Evolutionary conservation across 1,140 invertebrate genomes (phyloP).

Genomic region (Cherax destructor): DNA sequence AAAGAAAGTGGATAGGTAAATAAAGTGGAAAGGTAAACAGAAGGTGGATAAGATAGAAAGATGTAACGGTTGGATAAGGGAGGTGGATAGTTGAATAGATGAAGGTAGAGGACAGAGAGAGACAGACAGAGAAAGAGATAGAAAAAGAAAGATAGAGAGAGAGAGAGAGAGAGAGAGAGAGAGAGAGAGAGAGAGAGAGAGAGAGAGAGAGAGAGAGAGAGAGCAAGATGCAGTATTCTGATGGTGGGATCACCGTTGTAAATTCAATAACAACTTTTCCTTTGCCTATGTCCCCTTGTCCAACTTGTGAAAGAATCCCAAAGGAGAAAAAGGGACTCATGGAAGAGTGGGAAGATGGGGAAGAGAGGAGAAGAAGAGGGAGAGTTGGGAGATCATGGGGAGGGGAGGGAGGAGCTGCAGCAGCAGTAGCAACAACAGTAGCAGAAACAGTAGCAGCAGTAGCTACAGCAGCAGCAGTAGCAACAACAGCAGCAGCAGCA

Average conservation of each 20-base stretch:
- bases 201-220: neutral
- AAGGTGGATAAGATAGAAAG: too few relatives aligned
- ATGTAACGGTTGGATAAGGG: too few relatives aligned
- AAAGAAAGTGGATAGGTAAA: too few relatives aligned
- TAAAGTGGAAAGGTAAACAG: too few relatives aligned
- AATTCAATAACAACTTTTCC: slow-evolving; percentile 39
- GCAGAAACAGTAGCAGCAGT: neutral
- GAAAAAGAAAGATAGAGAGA: too few relatives aligned
- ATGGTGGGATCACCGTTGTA: slow-evolving; percentile 16
- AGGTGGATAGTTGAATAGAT: too few relatives aligned
- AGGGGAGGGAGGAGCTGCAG: neutral
- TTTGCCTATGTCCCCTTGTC: neutral
- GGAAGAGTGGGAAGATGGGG: too few relatives aligned
- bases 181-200: slow-evolving; percentile 28
- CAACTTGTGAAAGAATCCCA: too few relatives aligned
- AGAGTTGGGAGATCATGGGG: too few relatives aligned
- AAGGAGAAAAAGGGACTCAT: too few relatives aligned
- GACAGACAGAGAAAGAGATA: neutral
- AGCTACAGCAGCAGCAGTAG: too few relatives aligned
- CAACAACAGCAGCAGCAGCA: neutral
- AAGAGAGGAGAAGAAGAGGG: too few relatives aligned
- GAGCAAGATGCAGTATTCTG: neutral
- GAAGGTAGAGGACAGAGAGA: neutral
- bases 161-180: neutral
- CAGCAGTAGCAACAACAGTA: neutral